Evolutionary conservation across 2,888 invertebrate species (phyloP).

Genomic region (Oegoconia quadripuncta): DNA sequence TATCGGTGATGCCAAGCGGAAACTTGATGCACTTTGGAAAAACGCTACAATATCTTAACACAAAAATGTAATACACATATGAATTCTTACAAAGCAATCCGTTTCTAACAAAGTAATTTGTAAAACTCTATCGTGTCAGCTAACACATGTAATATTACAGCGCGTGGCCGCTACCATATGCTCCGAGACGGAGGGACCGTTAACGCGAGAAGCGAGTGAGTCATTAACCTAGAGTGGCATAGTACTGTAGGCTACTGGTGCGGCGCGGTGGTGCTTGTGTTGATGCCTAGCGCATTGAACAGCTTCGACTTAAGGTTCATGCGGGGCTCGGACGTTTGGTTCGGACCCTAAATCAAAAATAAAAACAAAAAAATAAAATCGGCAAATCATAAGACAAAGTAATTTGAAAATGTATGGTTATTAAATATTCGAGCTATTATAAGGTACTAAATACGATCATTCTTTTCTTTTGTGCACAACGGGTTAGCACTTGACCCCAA

Average conservation of each 20-base stretch:
- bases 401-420: too few species aligned
- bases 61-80: too few species aligned
- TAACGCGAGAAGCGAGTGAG: slow-evolving; percentile 38
- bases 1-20: too few species aligned
- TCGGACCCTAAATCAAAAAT: slow-evolving; percentile 80
- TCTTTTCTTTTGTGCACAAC: too few species aligned
- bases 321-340: slow-evolving; percentile 84
- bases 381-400: slow-evolving; percentile 46
- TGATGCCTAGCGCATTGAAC: slow-evolving; percentile 90
- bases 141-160: background rate
- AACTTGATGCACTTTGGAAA: too few species aligned
- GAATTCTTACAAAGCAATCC: too few species aligned
- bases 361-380: slow-evolving; percentile 58
- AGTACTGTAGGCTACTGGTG: slow-evolving; percentile 54
- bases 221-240: slow-evolving; percentile 23
- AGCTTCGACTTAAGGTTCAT: slow-evolving; percentile 91
- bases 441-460: too few species aligned
- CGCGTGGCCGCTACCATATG: background rate
- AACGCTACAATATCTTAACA: too few species aligned
- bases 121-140: background rate
- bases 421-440: too few species aligned
- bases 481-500: too few species aligned
- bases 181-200: slow-evolving; percentile 24
- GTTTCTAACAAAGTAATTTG: too few species aligned
- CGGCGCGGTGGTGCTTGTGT: slow-evolving; percentile 78